Percentiles rank a stretch among this genome's conserved stretches.
Evolutionary conservation across 2,797 vertebrate genomes (phyloP).

Genomic region (Cossypha niveicapilla): DNA sequence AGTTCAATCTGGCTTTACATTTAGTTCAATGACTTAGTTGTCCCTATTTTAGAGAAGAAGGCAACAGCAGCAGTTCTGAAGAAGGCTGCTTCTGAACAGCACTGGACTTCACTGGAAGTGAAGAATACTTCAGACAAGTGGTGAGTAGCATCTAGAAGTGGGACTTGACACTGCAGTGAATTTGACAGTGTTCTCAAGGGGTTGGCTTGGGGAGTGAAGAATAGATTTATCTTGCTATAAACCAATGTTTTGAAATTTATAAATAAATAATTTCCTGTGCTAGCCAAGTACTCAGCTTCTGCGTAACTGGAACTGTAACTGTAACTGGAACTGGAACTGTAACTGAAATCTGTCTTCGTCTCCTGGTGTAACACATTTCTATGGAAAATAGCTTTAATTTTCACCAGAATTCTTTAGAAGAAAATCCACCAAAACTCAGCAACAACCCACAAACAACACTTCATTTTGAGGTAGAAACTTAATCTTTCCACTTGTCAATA

Average conservation of each 20-base stretch:
- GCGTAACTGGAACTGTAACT: not conserved
- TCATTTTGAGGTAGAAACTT: not conserved
- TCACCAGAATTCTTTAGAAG: not conserved
- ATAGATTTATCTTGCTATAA: not conserved
- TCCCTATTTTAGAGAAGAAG: not conserved
- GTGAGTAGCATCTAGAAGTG: not conserved
- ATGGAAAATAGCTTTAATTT: not conserved
- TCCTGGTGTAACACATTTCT: not conserved
- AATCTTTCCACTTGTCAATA: not conserved
- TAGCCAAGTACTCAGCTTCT: not conserved
- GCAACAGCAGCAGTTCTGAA: not conserved
- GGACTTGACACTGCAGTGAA: not conserved
- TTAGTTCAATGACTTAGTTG: not conserved
- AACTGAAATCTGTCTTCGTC: not conserved
- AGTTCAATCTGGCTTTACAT: not conserved
- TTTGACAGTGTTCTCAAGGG: not conserved
- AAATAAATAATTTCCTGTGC: not conserved
- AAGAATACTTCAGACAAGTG: not conserved
- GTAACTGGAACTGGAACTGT: not conserved
- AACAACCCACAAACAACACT: not conserved
- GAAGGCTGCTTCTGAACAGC: not conserved
- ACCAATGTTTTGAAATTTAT: not conserved
- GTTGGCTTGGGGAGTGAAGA: not conserved
- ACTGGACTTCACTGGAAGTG: not conserved
- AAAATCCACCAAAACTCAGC: not conserved